Conservation (phyloP, 2,888 invertebrate species). For the Lochmaea crataegi region DNA sequence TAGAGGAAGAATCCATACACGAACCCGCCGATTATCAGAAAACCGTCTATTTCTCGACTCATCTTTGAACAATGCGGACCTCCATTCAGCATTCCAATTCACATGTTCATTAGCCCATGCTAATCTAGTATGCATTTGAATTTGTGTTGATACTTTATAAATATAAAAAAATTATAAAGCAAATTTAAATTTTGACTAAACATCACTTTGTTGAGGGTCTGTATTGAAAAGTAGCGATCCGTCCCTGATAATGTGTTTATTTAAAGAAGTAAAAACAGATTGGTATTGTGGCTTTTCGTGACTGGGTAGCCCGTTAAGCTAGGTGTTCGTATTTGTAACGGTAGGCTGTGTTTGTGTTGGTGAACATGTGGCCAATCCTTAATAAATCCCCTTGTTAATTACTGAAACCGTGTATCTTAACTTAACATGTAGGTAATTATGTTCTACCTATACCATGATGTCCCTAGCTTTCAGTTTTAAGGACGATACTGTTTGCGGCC, state of each 20-base stretch:
- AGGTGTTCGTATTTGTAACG: slow-evolving; percentile 61
- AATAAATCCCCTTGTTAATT: slow-evolving; percentile 63
- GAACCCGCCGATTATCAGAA: too few species aligned
- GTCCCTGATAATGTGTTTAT: slow-evolving; percentile 43
- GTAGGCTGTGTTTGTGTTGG: slow-evolving; percentile 57
- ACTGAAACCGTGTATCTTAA: slow-evolving; percentile 59
- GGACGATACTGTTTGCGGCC: slow-evolving; percentile 53
- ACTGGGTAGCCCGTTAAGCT: slow-evolving; percentile 56
- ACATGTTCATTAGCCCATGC: too few species aligned
- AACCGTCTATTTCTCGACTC: too few species aligned
- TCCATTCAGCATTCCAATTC: too few species aligned
- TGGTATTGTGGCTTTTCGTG: slow-evolving; percentile 57
- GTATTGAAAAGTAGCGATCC: not conserved
- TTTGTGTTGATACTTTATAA: too few species aligned
- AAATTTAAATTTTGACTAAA: too few species aligned
- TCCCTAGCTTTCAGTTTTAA: slow-evolving; percentile 47
- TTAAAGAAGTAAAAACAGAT: slow-evolving; percentile 54
- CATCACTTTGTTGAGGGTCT: too few species aligned
- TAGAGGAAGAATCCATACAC: too few species aligned
- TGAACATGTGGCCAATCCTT: slow-evolving; percentile 58
- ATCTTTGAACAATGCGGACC: too few species aligned
- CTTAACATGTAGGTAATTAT: slow-evolving; percentile 57
- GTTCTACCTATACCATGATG: slow-evolving; percentile 51
- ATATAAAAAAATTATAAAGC: too few species aligned
- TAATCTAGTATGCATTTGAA: too few species aligned